Conservation (phyloP, 2,113 vertebrate species). For the Nipponia nippon region DNA sequence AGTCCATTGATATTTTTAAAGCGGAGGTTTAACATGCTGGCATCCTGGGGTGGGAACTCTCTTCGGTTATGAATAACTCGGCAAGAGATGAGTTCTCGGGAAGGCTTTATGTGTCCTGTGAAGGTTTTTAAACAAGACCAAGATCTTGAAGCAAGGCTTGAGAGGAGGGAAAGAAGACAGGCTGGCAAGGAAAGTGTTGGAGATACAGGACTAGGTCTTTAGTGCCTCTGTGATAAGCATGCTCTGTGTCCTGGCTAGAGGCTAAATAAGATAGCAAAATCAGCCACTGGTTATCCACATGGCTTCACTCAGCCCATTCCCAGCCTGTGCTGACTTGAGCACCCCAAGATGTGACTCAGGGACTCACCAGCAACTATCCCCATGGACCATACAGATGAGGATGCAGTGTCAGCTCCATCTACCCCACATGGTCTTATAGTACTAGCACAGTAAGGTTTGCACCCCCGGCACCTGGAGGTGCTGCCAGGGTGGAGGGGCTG, state of each 20-base stretch:
- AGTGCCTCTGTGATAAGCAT: neutral
- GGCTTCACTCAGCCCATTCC: neutral
- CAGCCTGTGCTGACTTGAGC: neutral
- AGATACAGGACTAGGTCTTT: neutral
- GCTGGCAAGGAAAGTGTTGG: neutral
- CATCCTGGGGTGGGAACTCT: neutral
- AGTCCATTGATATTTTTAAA: neutral
- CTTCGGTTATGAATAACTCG: neutral
- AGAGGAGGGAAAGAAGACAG: neutral
- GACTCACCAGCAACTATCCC: neutral
- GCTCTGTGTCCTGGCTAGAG: neutral
- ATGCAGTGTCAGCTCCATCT: neutral
- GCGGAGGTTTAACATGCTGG: accelerated
- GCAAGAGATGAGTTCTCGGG: neutral
- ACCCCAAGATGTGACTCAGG: neutral
- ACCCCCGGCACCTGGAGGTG: neutral
- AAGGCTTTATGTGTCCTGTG: neutral
- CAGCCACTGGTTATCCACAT: neutral
- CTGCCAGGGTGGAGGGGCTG: neutral
- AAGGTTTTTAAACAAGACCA: neutral
- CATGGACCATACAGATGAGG: neutral
- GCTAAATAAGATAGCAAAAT: neutral
- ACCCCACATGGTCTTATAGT: accelerated
- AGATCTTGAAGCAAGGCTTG: neutral
- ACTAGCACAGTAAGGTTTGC: neutral